phyloP scores from a whole-genome alignment of 2,797 vertebrate genomes.

The Brachyrhaphis roseni region DNA sequence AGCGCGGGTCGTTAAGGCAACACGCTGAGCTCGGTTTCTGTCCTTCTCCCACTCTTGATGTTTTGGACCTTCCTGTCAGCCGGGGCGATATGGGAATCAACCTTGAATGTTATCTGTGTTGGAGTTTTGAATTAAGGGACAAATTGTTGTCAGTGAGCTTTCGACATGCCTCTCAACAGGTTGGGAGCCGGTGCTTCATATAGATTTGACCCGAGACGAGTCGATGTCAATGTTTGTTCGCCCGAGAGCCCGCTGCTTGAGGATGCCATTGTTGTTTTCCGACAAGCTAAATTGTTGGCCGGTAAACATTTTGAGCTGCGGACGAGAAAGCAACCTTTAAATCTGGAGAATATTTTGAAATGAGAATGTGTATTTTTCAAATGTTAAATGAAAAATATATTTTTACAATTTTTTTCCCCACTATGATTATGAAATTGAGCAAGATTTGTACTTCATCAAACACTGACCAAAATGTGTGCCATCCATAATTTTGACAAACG shows the following conservation, averaged over 20 bases:
- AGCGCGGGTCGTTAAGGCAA: constrained; percentile 29
- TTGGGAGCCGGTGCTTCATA: constrained; percentile 54
- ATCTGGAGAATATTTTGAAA: not conserved
- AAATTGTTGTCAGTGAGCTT: constrained; percentile 70
- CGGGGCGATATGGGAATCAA: constrained; percentile 38
- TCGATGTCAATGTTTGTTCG: constrained; percentile 23
- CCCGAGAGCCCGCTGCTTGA: constrained; percentile 27
- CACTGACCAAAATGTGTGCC: not conserved
- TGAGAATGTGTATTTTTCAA: not conserved
- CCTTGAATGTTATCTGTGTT: constrained; percentile 46
- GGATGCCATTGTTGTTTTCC: constrained; percentile 10
- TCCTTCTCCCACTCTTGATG: constrained; percentile 24
- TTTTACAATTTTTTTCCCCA: not conserved
- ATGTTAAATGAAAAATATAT: not conserved
- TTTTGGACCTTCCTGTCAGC: constrained; percentile 43
- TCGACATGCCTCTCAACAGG: constrained; percentile 66
- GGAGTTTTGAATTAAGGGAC: constrained; percentile 59
- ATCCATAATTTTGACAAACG: not conserved
- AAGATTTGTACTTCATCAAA: not conserved
- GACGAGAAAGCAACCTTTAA: not conserved
- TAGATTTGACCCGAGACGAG: constrained; percentile 45
- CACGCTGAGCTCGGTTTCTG: constrained; percentile 7
- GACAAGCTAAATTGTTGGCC: constrained; percentile 19
- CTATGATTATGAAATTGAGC: not conserved
- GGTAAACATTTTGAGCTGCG: not conserved